Conservation (phyloP, 2,113 vertebrate genomes). For the Pseudorectes ferrugineus region DNA sequence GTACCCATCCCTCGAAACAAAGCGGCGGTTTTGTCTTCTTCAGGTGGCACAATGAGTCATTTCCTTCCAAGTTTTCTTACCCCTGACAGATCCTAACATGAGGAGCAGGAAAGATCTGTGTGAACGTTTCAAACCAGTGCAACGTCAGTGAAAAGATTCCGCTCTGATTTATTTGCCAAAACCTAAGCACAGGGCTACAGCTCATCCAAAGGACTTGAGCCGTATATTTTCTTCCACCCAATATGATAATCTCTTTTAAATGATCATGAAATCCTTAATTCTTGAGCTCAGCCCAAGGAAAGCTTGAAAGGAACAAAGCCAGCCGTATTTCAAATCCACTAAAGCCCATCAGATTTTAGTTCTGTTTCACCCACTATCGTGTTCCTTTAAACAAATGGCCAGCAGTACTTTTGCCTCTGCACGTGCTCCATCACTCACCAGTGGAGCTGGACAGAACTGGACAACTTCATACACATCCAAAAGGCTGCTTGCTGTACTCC, state of each 20-base stretch:
- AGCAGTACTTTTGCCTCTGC: neutral
- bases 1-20: neutral
- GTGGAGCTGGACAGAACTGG: neutral
- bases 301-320: neutral
- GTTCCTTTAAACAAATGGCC: neutral
- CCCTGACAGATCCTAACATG: rapidly evolving
- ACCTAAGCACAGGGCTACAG: neutral
- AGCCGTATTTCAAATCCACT: neutral
- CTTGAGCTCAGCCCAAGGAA: neutral
- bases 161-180: neutral
- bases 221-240: neutral
- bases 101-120: neutral
- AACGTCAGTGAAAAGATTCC: neutral
- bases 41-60: neutral
- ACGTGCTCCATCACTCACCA: neutral
- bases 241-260: neutral
- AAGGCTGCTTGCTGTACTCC: neutral
- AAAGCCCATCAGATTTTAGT: neutral
- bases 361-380: neutral
- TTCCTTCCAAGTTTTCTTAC: neutral
- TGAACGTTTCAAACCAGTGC: neutral
- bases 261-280: neutral
- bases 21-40: neutral
- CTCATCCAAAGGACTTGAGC: neutral
- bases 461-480: neutral